These are phyloP conservation scores for Hucho hucho DNA, from an alignment of 2,113 vertebrate species.

Conservation along the genomic window DNA sequence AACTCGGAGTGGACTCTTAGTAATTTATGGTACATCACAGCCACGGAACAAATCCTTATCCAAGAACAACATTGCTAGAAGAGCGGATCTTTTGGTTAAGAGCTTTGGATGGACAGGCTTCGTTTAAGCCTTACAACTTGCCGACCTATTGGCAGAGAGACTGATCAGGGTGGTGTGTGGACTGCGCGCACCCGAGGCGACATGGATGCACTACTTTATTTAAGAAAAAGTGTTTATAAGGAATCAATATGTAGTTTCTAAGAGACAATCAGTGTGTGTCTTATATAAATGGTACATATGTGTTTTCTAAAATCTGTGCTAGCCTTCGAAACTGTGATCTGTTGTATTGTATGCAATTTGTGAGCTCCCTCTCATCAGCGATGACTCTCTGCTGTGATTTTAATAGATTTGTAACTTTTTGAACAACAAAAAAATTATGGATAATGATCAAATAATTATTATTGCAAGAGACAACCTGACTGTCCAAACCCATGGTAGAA, in stretches of 20 bases:
- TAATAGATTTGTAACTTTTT: conserved; percentile 92
- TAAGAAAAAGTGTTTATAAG: conserved; percentile 98
- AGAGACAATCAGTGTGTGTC: conserved; percentile 99
- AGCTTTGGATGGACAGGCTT: conserved; percentile 59
- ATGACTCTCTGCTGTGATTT: conserved; percentile 92
- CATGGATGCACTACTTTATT: conserved; percentile 99
- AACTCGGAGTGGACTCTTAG: conserved; percentile 50
- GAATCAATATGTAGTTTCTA: conserved; percentile 99
- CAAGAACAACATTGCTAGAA: conserved; percentile 48
- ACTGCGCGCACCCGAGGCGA: conserved; percentile 87
- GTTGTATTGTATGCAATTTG: conserved; percentile 98
- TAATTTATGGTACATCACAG: conserved; percentile 53
- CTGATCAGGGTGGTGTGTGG: conserved; percentile 84
- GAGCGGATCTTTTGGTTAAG: conserved; percentile 50
- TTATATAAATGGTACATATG: conserved; percentile 99
- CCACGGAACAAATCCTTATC: conserved; percentile 69
- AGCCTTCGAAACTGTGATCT: conserved; percentile 99
- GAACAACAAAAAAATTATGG: conserved; percentile 69
- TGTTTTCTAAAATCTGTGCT: conserved; percentile 98
- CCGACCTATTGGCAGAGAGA: conserved; percentile 58
- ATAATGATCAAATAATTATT: conserved; percentile 49
- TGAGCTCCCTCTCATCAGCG: conserved; percentile 79
- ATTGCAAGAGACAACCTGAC: conserved; percentile 49
- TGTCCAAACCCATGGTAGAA: conserved; percentile 50
- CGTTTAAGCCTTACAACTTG: conserved; percentile 49